A percentile compares a stretch with the other conserved stretches of the same genome.
These are phyloP conservation scores for Mongoloraphidia duomilia DNA, from an alignment of 2,888 invertebrate genomes.

Conservation along the genomic window DNA sequence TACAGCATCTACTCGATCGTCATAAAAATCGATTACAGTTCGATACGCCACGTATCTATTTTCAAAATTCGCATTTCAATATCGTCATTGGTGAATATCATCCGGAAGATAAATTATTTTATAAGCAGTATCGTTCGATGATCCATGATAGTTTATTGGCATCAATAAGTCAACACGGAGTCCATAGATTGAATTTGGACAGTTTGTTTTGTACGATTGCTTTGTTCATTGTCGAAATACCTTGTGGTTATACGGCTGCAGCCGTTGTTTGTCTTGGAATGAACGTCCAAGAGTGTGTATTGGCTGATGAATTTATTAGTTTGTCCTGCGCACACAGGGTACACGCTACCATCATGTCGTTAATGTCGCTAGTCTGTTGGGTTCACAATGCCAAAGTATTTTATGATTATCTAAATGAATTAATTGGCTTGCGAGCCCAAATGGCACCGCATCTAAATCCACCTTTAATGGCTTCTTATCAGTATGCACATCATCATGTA, in stretches of 20 bases:
- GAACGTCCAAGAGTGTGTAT: slow-evolving; percentile 42
- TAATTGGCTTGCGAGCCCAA: slow-evolving; percentile 39
- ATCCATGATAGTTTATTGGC: slow-evolving; percentile 31
- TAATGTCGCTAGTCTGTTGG: slow-evolving; percentile 48
- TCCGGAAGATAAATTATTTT: slow-evolving; percentile 34
- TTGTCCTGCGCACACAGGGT: slow-evolving; percentile 33
- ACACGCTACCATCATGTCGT: slow-evolving; percentile 41
- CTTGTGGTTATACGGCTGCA: slow-evolving; percentile 45
- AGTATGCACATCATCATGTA: slow-evolving; percentile 38
- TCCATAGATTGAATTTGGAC: slow-evolving; percentile 35
- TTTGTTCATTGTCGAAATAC: slow-evolving; percentile 40
- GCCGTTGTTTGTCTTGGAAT: slow-evolving; percentile 41
- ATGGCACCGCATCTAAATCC: slow-evolving; percentile 51
- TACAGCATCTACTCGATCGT: slow-evolving; percentile 41
- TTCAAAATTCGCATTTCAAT: slow-evolving; percentile 28
- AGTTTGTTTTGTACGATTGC: slow-evolving; percentile 39
- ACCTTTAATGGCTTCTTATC: slow-evolving; percentile 37
- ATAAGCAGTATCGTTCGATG: slow-evolving; percentile 33
- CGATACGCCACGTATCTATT: slow-evolving; percentile 36
- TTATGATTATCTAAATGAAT: slow-evolving; percentile 40
- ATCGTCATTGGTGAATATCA: slow-evolving; percentile 29
- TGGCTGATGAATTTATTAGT: slow-evolving; percentile 27
- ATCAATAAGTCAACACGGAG: slow-evolving; percentile 33
- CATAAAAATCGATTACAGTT: slow-evolving; percentile 33
- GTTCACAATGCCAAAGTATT: slow-evolving; percentile 41